Conservation (phyloP, 2,113 vertebrate genomes). For the Mobula birostris region DNA sequence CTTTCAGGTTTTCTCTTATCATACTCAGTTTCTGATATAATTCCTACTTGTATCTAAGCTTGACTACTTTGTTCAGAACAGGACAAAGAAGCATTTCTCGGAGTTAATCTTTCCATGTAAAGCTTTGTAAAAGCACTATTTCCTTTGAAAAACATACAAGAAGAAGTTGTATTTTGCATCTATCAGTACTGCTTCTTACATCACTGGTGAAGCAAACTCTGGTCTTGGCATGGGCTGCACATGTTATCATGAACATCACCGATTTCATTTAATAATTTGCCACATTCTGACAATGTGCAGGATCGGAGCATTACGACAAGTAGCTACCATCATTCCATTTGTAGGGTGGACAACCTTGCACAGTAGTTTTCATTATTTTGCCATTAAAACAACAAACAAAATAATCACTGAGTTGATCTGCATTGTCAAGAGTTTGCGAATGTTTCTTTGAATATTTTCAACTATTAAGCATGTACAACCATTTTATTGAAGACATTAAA, state of each 20-base stretch:
- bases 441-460: not conserved
- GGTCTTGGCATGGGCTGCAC: not conserved
- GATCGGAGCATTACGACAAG: not conserved
- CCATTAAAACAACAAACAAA: not conserved
- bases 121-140: not conserved
- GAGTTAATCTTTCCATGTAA: not conserved
- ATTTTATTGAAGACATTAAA: not conserved
- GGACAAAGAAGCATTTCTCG: not conserved
- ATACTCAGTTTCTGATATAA: not conserved
- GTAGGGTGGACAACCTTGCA: not conserved
- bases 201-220: not conserved
- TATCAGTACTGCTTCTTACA: not conserved
- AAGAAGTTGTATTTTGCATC: not conserved
- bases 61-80: not conserved
- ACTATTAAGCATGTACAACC: not conserved
- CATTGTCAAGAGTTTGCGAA: not conserved
- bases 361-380: not conserved
- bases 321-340: not conserved
- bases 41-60: not conserved
- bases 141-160: conserved; percentile 27
- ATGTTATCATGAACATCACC: not conserved
- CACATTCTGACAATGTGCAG: conserved; percentile 21
- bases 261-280: not conserved
- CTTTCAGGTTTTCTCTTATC: not conserved
- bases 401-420: not conserved